A percentile compares a stretch with the other conserved stretches of the same genome.
Conservation (phyloP, 2,113 vertebrate species). For the Salvelinus namaycush region DNA sequence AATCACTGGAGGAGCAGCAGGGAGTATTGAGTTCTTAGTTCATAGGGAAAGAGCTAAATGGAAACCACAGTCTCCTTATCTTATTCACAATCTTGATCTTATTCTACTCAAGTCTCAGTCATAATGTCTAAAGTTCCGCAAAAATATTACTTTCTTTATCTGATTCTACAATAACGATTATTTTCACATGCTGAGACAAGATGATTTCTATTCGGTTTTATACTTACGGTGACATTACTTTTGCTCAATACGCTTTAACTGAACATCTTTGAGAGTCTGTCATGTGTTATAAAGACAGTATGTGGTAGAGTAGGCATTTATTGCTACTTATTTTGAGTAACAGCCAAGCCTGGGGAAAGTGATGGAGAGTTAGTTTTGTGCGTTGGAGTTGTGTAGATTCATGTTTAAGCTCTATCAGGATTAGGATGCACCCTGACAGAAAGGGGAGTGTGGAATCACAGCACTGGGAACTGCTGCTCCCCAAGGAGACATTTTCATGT, state of each 20-base stretch:
- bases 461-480: slow-evolving; percentile 22
- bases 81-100: slow-evolving; percentile 18
- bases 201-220: too few relatives aligned
- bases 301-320: background rate
- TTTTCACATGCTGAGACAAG: too few relatives aligned
- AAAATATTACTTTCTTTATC: background rate
- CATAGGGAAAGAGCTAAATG: slow-evolving; percentile 47
- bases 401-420: slow-evolving; percentile 5
- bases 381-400: slow-evolving; percentile 14
- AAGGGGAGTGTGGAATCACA: slow-evolving; percentile 13
- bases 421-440: background rate
- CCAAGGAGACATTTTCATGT: slow-evolving; percentile 40
- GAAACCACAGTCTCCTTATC: slow-evolving; percentile 47
- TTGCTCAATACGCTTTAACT: background rate
- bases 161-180: background rate
- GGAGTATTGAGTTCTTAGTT: slow-evolving; percentile 55
- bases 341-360: background rate
- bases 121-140: background rate
- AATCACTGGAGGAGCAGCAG: slow-evolving; percentile 46
- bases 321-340: background rate
- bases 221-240: background rate
- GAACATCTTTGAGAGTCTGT: too few relatives aligned
- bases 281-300: too few relatives aligned
- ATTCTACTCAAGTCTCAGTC: background rate
- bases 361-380: background rate